Evolutionary conservation across 2,888 invertebrate species (phyloP).

Genomic region (Cryptosula pallasiana): DNA sequence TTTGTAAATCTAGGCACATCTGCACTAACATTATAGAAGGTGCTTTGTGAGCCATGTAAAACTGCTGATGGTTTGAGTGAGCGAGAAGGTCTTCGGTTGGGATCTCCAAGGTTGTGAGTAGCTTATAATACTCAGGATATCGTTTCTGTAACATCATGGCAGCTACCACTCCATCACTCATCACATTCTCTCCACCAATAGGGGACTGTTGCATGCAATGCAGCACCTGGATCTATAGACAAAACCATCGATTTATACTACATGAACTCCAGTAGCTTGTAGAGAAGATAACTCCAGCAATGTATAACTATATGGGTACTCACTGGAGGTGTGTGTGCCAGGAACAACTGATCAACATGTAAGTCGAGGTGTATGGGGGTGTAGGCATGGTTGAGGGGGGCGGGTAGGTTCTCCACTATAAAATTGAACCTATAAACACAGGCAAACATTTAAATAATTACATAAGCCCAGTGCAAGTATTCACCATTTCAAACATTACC

Average conservation of each 20-base stretch:
- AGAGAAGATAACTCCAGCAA: too few species aligned
- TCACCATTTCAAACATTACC: too few species aligned
- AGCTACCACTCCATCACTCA: neutral
- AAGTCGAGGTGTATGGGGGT: neutral
- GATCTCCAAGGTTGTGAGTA: neutral
- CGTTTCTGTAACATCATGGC: neutral
- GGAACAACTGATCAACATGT: neutral
- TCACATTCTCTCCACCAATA: constrained; percentile 15
- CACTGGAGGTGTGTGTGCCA: neutral
- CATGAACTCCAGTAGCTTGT: too few species aligned
- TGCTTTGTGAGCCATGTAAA: neutral
- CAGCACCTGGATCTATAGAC: constrained; percentile 12
- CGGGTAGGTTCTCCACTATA: neutral
- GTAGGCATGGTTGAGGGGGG: neutral
- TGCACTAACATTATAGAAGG: neutral
- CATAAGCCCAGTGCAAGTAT: too few species aligned
- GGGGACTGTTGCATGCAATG: neutral
- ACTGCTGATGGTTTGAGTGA: neutral
- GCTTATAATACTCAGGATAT: neutral
- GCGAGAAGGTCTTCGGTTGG: neutral
- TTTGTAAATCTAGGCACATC: too few species aligned
- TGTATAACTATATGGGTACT: too few species aligned
- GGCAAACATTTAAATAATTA: too few species aligned
- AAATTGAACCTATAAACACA: neutral
- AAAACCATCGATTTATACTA: too few species aligned